phyloP scores from a whole-genome alignment of 2,113 vertebrate genomes.

The Ciconia boyciana region DNA sequence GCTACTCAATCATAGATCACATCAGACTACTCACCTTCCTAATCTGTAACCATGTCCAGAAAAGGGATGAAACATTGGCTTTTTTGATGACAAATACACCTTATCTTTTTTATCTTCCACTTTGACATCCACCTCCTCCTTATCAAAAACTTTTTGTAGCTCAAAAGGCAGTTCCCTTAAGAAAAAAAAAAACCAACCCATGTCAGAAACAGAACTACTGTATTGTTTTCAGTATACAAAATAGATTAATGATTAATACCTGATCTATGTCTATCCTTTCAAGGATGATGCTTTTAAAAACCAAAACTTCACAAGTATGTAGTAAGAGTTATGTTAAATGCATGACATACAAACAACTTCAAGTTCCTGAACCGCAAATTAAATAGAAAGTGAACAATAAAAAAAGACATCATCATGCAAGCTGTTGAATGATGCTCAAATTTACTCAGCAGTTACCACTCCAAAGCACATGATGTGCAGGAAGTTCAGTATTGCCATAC shows the following conservation, averaged over 20 bases:
- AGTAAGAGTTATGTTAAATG: not conserved
- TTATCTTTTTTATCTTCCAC: slow-evolving; percentile 92
- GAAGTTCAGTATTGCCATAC: not conserved
- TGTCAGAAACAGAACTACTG: not conserved
- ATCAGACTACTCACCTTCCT: slow-evolving; percentile 80
- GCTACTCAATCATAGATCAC: not conserved
- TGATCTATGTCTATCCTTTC: not conserved
- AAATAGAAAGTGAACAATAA: not conserved
- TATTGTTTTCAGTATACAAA: not conserved
- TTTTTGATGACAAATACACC: slow-evolving; percentile 77
- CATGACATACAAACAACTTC: not conserved
- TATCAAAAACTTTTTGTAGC: slow-evolving; percentile 81
- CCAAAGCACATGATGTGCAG: not conserved
- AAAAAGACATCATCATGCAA: not conserved
- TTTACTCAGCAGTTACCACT: not conserved
- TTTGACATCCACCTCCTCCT: slow-evolving; percentile 90
- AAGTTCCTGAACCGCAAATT: not conserved
- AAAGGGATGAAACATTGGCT: slow-evolving; percentile 88
- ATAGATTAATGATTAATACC: not conserved
- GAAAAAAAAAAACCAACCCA: not conserved
- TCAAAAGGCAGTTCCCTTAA: slow-evolving; percentile 88
- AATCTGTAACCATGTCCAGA: slow-evolving; percentile 90
- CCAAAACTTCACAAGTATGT: not conserved
- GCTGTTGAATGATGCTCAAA: not conserved
- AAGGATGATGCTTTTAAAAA: not conserved